phyloP scores from a whole-genome alignment of 2,888 invertebrate species.

The Bibio marci region DNA sequence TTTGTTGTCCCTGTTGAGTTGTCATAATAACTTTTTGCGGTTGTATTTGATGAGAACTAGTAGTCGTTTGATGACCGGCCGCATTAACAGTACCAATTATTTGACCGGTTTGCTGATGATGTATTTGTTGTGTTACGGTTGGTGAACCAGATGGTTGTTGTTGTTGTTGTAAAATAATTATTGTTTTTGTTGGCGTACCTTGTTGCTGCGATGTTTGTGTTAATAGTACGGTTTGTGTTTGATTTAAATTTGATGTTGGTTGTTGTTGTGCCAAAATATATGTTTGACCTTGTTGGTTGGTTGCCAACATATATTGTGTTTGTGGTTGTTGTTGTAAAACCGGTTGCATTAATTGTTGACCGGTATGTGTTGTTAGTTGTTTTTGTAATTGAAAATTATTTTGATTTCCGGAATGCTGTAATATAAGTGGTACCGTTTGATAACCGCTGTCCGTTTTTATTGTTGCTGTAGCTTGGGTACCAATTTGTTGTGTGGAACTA shows the following conservation, averaged over 20 bases:
- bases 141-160: conserved; percentile 16
- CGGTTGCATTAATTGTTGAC: conserved; percentile 9
- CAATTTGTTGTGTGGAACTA: conserved; percentile 2
- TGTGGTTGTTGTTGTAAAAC: conserved; percentile 26
- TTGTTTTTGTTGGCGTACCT: conserved; percentile 46
- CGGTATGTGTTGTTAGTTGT: conserved; percentile 14
- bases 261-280: conserved; percentile 50
- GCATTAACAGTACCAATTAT: conserved; percentile 14
- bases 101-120: too few relatives aligned
- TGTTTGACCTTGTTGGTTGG: conserved; percentile 36
- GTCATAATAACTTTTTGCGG: conserved; percentile 42
- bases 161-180: conserved; percentile 51
- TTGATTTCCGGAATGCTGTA: conserved; percentile 8
- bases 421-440: conserved; percentile 26
- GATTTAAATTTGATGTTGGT: conserved; percentile 30
- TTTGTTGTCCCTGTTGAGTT: conserved; percentile 44
- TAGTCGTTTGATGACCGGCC: conserved; percentile 1
- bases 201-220: conserved; percentile 52
- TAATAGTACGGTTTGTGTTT: conserved; percentile 39
- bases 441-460: conserved; percentile 27
- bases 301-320: conserved; percentile 28
- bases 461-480: conserved; percentile 21
- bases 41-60: conserved; percentile 21
- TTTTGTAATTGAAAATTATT: conserved; percentile 14
- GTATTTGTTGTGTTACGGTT: conserved; percentile 15